phyloP scores from a whole-genome alignment of 1,140 invertebrate species.

The Zaprionus inermis region DNA sequence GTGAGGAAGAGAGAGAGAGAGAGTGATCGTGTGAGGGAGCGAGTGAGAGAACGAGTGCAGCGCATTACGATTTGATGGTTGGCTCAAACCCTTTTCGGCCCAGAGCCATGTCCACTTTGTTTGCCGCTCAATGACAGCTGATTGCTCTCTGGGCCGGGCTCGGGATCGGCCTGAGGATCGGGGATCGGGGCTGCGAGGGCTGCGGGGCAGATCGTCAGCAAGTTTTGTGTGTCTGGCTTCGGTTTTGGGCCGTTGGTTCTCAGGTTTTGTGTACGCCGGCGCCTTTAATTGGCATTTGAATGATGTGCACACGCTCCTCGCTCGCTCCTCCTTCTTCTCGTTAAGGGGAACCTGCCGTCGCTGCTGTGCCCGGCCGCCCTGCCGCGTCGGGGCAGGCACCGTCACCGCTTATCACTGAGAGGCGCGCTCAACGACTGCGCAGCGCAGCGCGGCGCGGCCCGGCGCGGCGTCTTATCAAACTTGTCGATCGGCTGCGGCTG shows the following conservation, averaged over 20 bases:
- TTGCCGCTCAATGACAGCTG: slow-evolving; percentile 81
- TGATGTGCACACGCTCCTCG: slow-evolving; percentile 73
- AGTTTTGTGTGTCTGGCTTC: slow-evolving; percentile 20
- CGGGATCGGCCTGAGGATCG: background rate
- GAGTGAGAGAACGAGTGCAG: slow-evolving; percentile 46
- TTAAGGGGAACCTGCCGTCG: slow-evolving; percentile 5
- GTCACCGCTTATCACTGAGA: slow-evolving; percentile 31
- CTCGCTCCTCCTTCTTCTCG: slow-evolving; percentile 5
- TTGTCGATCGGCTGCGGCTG: slow-evolving; percentile 70
- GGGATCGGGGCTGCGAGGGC: background rate
- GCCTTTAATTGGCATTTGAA: slow-evolving; percentile 83
- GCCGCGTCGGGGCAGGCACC: background rate
- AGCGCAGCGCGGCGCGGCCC: no score
- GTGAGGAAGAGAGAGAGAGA: background rate
- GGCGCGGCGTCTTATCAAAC: slow-evolving; percentile 72
- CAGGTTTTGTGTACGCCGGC: slow-evolving; percentile 77
- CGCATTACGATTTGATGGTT: slow-evolving; percentile 58
- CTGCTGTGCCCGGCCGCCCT: background rate
- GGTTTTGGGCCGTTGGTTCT: slow-evolving; percentile 47
- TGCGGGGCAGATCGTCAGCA: no score
- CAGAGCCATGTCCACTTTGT: slow-evolving; percentile 77
- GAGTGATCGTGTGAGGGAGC: slow-evolving; percentile 7
- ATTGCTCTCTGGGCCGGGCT: slow-evolving; percentile 54
- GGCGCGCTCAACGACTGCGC: slow-evolving; percentile 33
- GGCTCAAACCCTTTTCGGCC: slow-evolving; percentile 52